A percentile compares a stretch with the other conserved stretches of the same genome.
Evolutionary conservation across 1,140 invertebrate genomes (phyloP).

Genomic region (Mercenaria mercenaria): DNA sequence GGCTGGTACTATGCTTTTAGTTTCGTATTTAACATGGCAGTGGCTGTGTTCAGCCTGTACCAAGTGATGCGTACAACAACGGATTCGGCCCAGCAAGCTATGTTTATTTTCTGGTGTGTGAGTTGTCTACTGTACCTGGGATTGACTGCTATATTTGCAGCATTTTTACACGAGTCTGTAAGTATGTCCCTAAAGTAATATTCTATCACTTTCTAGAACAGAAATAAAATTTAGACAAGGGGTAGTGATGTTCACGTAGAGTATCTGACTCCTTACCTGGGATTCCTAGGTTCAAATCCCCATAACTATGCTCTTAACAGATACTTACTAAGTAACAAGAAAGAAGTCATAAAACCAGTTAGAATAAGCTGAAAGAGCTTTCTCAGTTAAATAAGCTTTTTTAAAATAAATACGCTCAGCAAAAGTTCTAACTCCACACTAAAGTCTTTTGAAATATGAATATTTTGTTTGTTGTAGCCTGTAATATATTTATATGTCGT

Average conservation of each 20-base stretch:
- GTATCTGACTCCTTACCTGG: background rate
- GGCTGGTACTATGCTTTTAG: constrained; percentile 5
- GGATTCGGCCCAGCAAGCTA: background rate
- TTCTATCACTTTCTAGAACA: background rate
- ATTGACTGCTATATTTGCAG: background rate
- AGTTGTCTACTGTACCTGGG: background rate
- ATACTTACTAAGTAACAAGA: no score
- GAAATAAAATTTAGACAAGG: background rate
- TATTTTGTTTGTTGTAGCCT: no score
- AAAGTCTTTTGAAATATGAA: no score
- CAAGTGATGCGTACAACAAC: background rate
- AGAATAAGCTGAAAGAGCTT: no score
- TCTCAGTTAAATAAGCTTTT: no score
- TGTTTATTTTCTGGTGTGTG: constrained; percentile 26
- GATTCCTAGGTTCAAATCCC: background rate
- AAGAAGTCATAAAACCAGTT: no score
- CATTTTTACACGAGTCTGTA: constrained; percentile 12
- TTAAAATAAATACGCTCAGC: no score
- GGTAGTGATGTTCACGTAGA: background rate
- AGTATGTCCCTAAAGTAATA: background rate
- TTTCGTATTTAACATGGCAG: background rate
- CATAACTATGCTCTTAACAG: background rate
- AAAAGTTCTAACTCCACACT: no score
- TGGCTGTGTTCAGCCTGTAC: constrained; percentile 16
- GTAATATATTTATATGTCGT: no score